phyloP scores from a whole-genome alignment of 2,888 invertebrate genomes.

The Eristalis pertinax region DNA sequence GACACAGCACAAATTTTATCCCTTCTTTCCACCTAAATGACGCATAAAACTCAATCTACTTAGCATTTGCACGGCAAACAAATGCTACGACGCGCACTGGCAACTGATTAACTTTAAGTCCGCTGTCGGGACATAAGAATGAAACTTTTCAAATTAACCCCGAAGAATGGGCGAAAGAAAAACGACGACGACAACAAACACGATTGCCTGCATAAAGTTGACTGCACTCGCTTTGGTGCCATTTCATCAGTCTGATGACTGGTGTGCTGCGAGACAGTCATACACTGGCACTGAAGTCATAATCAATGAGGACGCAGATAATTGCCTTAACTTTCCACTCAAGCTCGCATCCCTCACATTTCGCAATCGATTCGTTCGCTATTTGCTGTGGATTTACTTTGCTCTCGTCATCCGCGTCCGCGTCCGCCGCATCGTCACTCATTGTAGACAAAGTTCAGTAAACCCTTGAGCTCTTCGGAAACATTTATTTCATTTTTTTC shows the following conservation, averaged over 20 bases:
- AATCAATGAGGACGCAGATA: slow-evolving; percentile 49
- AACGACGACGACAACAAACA: slow-evolving; percentile 10
- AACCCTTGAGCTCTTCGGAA: slow-evolving; percentile 61
- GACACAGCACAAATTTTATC: neutral
- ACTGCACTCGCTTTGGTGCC: slow-evolving; percentile 20
- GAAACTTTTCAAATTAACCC: slow-evolving; percentile 66
- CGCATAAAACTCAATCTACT: slow-evolving; percentile 1
- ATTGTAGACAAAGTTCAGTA: slow-evolving; percentile 58
- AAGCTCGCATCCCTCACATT: slow-evolving; percentile 31
- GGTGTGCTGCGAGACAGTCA: neutral
- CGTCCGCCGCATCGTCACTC: neutral
- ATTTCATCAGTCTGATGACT: neutral
- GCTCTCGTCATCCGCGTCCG: neutral
- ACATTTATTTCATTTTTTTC: neutral
- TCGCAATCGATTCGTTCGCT: slow-evolving; percentile 53
- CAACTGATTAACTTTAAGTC: slow-evolving; percentile 61
- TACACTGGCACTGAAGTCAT: neutral
- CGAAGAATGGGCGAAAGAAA: neutral
- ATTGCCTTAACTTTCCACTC: slow-evolving; percentile 56
- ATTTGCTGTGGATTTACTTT: slow-evolving; percentile 28
- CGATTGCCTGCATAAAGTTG: slow-evolving; percentile 20
- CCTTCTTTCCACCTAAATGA: neutral
- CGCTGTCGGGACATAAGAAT: slow-evolving; percentile 3
- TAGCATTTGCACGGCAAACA: neutral
- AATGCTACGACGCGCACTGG: slow-evolving; percentile 2